phyloP scores from a whole-genome alignment of 2,113 vertebrate species.

The Noturus placidus region DNA sequence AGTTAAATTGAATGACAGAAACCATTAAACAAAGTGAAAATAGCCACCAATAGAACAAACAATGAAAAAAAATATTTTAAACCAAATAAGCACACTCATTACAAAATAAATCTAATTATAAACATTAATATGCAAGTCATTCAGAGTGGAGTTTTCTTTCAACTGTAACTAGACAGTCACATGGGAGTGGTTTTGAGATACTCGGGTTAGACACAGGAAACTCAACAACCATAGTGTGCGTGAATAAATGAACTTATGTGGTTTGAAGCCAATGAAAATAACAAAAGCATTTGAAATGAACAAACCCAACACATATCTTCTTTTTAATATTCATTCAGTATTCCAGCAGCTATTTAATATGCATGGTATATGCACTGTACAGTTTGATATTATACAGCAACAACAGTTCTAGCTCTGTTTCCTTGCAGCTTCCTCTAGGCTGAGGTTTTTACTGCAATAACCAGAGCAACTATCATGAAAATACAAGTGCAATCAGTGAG shows the following conservation, averaged over 20 bases:
- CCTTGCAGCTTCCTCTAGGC: constrained; percentile 45
- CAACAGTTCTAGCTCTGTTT: constrained; percentile 50
- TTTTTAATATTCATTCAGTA: constrained; percentile 57
- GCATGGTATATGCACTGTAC: constrained; percentile 55
- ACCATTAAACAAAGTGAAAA: neutral
- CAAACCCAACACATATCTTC: constrained; percentile 21
- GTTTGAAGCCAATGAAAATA: neutral
- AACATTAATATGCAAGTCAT: neutral
- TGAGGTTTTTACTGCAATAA: constrained; percentile 46
- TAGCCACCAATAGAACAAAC: neutral
- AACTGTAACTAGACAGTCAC: neutral
- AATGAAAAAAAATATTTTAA: neutral
- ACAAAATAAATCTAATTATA: neutral
- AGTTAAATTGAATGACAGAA: neutral
- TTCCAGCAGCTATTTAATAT: constrained; percentile 60
- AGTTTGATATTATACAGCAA: constrained; percentile 55
- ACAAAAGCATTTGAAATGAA: neutral
- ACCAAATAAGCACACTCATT: neutral
- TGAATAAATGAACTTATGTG: neutral
- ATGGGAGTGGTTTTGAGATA: neutral
- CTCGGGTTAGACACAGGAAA: neutral
- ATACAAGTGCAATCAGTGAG: constrained; percentile 54
- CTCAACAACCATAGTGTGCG: neutral
- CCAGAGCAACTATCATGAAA: constrained; percentile 46
- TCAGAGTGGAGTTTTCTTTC: neutral